phyloP scores from a whole-genome alignment of 2,113 vertebrate species.

The rat (Rattus norvegicus) region GRCr8 NC_086031.1:68958501-68959000 shows the following conservation, averaged over 20 bases:
- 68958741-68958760: background rate
- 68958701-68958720: background rate
- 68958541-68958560: background rate
- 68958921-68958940: conserved; percentile 42
- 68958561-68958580: background rate
- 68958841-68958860: conserved; percentile 48
- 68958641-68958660: conserved; percentile 32
- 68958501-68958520: background rate
- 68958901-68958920: conserved; percentile 50
- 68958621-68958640: background rate
- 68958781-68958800: conserved; percentile 48
- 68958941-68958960: conserved; percentile 57
- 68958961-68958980: conserved; percentile 30
- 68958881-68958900: conserved; percentile 24
- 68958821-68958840: conserved; percentile 40
- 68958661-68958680: background rate
- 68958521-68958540: background rate
- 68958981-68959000: conserved; percentile 47
- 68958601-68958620: background rate
- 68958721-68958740: background rate
- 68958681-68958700: background rate
- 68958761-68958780: conserved; percentile 52
- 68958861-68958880: conserved; percentile 36
- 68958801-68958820: conserved; percentile 18
- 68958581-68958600: background rate